These are phyloP conservation scores for Myocastor coypus DNA, from an alignment of 2,113 vertebrate species.

Conservation along the genomic window DNA sequence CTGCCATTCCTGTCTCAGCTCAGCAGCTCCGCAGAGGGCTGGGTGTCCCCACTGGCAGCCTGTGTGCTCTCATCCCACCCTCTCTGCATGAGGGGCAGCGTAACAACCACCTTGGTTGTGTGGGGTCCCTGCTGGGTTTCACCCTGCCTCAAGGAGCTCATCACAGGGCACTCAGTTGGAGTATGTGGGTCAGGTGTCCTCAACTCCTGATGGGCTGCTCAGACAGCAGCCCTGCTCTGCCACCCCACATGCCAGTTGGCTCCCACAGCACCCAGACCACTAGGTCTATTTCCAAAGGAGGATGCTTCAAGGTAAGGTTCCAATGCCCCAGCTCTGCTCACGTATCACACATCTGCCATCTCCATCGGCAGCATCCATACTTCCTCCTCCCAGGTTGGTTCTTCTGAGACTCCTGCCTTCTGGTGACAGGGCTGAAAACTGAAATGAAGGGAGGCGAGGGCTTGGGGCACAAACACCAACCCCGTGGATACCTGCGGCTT, in stretches of 20 bases:
- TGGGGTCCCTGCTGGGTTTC: background rate
- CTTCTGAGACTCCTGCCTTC: background rate
- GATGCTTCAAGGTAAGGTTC: background rate
- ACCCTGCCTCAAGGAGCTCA: background rate
- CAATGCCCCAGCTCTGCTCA: background rate
- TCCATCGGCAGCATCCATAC: background rate
- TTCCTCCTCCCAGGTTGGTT: background rate
- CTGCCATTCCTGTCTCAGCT: background rate
- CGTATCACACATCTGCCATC: background rate
- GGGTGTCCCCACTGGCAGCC: background rate
- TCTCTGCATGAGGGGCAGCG: background rate
- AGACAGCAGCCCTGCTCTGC: background rate
- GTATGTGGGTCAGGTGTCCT: background rate
- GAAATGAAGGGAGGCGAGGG: background rate
- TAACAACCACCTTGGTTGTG: background rate
- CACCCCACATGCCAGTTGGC: background rate
- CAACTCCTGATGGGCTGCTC: background rate
- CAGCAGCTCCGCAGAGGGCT: background rate
- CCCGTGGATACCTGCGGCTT: background rate
- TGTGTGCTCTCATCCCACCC: background rate
- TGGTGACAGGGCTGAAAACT: background rate
- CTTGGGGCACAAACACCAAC: background rate
- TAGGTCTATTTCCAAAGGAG: background rate
- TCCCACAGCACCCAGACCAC: background rate
- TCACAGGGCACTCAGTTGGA: background rate